Evolutionary conservation across 2,113 vertebrate genomes (phyloP).

Genomic region (Embiotoca jacksoni): DNA sequence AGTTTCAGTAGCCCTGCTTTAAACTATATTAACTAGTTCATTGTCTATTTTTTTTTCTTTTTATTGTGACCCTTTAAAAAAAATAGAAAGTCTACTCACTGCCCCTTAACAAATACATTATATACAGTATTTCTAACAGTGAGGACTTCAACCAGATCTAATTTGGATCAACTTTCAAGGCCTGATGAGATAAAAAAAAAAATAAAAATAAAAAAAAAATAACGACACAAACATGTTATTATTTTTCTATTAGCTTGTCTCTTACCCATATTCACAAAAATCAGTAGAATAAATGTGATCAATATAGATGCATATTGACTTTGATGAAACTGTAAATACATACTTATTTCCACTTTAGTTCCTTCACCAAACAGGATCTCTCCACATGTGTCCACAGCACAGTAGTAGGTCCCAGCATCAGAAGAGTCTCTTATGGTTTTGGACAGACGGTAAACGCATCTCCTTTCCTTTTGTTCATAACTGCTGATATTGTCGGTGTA

Average conservation of each 20-base stretch:
- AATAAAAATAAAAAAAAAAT: no score
- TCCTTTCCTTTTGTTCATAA: background rate
- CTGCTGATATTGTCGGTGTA: slow-evolving; percentile 3
- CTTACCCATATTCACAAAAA: no score
- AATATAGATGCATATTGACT: background rate
- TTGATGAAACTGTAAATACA: background rate
- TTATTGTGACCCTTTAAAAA: background rate
- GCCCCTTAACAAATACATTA: background rate
- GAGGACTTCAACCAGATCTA: background rate
- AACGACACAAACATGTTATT: no score
- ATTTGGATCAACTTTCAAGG: background rate
- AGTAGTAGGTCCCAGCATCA: slow-evolving; percentile 69
- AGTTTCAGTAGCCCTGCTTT: background rate
- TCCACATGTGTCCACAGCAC: slow-evolving; percentile 64
- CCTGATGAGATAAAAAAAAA: background rate
- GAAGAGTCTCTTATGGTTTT: slow-evolving; percentile 34
- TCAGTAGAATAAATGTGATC: background rate
- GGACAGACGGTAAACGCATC: slow-evolving; percentile 58
- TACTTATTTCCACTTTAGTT: slow-evolving; percentile 51
- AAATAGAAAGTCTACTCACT: background rate
- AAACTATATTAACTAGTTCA: background rate
- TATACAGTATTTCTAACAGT: background rate
- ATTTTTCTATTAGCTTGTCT: no score
- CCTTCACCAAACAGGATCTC: slow-evolving; percentile 62
- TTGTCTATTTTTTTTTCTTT: background rate